Evolutionary conservation across 37 sponge, comb jelly and placozoan species (phyloP).

Genomic region (Lycopodina hypogea): DNA sequence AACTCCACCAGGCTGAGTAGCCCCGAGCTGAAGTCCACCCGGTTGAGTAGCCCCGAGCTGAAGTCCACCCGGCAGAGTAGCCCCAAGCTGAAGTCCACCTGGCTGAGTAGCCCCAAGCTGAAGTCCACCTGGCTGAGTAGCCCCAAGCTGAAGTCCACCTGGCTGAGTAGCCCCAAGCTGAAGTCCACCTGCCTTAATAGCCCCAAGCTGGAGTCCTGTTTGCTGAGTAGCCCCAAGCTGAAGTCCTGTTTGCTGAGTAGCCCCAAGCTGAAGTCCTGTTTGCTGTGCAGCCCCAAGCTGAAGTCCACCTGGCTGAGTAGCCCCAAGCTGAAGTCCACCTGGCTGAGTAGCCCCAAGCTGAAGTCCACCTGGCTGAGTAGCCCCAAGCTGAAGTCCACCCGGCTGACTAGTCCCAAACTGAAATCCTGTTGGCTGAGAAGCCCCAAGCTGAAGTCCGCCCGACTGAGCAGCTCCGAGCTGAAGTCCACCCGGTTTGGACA

Average conservation of each 20-base stretch:
- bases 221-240: neutral
- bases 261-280: constrained; percentile 28
- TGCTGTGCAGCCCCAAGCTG: too few relatives aligned
- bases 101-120: neutral
- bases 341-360: constrained; percentile 4
- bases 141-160: constrained; percentile 20
- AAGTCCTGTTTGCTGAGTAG: neutral
- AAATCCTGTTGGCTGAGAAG: neutral
- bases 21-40: constrained; percentile 18
- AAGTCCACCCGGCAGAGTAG: neutral
- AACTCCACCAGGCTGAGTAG: neutral
- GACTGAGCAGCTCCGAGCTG: constrained; percentile 11
- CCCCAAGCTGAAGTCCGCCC: neutral
- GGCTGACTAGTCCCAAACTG: constrained; percentile 2
- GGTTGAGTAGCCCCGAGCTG: neutral
- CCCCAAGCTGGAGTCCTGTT: constrained; percentile 9
- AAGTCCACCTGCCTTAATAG: neutral
- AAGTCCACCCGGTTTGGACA: neutral
- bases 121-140: neutral
- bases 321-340: neutral
- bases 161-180: neutral
- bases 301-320: neutral
- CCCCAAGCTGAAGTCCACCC: constrained; percentile 3
- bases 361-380: neutral
- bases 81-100: constrained; percentile 18